phyloP scores from a whole-genome alignment of 1,140 invertebrate species.

The Acromyrmex heyeri region DNA sequence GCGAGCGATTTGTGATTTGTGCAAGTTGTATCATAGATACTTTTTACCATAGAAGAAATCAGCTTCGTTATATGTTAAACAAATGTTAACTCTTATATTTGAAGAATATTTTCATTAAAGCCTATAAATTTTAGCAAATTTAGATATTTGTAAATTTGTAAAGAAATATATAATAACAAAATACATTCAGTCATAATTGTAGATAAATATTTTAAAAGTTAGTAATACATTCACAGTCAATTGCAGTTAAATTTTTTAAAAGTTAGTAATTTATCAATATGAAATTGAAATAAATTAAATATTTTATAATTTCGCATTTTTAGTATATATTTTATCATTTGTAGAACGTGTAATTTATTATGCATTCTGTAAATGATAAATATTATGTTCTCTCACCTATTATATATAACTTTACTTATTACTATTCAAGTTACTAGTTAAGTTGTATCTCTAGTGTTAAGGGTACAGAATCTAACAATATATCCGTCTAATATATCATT shows the following conservation, averaged over 20 bases:
- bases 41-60: background rate
- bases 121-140: background rate
- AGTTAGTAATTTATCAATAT: background rate
- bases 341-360: too few species aligned
- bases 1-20: background rate
- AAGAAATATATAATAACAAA: background rate
- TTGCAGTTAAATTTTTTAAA: background rate
- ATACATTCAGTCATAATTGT: background rate
- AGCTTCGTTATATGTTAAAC: background rate
- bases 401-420: background rate
- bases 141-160: background rate
- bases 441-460: background rate
- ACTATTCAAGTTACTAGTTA: background rate
- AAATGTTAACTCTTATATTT: background rate
- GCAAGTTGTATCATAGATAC: background rate
- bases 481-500: conserved; percentile 27
- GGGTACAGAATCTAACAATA: background rate
- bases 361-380: too few species aligned
- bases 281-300: background rate
- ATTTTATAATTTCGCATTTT: background rate
- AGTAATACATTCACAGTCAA: background rate
- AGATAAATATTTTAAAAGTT: background rate
- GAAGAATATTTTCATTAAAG: background rate
- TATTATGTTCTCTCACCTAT: background rate
- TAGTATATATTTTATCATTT: background rate